Percentiles rank a stretch among this genome's conserved stretches.
Evolutionary conservation across 1,140 invertebrate genomes (phyloP).

Genomic region (Matsumurasca onukii): DNA sequence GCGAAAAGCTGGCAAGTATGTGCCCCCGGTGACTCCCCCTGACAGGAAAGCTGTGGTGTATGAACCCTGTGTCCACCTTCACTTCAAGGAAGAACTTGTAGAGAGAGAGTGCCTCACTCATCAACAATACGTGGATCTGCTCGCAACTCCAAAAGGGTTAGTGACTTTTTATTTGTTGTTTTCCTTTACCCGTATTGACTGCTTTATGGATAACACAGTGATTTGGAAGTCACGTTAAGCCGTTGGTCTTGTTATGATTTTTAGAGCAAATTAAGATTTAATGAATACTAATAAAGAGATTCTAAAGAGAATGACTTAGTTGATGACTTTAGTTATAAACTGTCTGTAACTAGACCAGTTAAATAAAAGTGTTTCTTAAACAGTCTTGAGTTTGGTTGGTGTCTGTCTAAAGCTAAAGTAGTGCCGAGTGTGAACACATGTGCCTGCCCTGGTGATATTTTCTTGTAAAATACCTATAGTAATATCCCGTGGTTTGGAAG

Average conservation of each 20-base stretch:
- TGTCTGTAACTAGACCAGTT: too few species aligned
- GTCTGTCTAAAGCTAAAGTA: too few species aligned
- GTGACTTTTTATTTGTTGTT: background rate
- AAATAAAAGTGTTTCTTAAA: too few species aligned
- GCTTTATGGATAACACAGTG: too few species aligned
- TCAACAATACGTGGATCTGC: conserved; percentile 22
- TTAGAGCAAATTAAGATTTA: background rate
- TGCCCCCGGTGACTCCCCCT: too few species aligned
- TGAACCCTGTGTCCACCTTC: background rate
- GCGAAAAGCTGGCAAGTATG: too few species aligned
- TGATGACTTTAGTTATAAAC: background rate
- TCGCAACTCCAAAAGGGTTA: conserved; percentile 31
- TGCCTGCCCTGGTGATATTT: too few species aligned
- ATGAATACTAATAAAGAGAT: background rate
- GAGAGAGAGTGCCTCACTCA: conserved; percentile 10
- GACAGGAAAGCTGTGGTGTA: background rate
- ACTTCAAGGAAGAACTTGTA: conserved; percentile 16
- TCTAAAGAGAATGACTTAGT: background rate
- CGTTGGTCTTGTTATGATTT: background rate
- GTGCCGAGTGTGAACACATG: too few species aligned
- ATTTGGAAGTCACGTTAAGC: background rate
- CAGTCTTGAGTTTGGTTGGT: too few species aligned
- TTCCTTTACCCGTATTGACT: too few species aligned
- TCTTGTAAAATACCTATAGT: too few species aligned
- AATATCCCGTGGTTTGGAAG: too few species aligned